Conservation (phyloP, 2,797 vertebrate genomes). For the Leptodactylus fallax region DNA sequence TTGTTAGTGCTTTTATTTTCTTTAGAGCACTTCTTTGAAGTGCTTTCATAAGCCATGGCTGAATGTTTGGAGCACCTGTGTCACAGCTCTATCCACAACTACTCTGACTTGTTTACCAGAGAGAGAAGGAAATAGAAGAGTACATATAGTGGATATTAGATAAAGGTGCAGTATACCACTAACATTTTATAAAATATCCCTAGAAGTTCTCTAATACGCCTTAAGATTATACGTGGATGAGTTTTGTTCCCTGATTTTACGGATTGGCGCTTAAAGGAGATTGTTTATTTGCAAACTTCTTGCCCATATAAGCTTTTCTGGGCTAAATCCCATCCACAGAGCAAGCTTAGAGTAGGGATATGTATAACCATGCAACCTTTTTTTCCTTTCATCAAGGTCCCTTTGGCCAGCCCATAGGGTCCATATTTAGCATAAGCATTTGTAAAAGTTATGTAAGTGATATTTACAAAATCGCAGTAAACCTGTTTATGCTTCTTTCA, state of each 20-base stretch:
- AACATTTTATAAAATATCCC: too few relatives aligned
- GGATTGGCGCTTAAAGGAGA: too few relatives aligned
- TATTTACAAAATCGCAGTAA: not conserved
- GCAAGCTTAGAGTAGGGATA: not conserved
- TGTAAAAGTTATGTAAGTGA: not conserved
- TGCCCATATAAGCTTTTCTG: not conserved
- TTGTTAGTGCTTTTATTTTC: slow-evolving; percentile 5
- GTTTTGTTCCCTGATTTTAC: too few relatives aligned
- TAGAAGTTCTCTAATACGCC: too few relatives aligned
- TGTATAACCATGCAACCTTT: not conserved
- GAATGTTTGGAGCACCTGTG: slow-evolving; percentile 5
- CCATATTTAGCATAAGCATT: too few relatives aligned
- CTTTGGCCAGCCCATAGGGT: too few relatives aligned
- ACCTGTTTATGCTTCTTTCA: not conserved
- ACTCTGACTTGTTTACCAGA: not conserved
- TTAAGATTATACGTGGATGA: too few relatives aligned
- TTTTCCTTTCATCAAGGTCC: too few relatives aligned
- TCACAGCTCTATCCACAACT: not conserved
- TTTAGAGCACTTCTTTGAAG: not conserved
- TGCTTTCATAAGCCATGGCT: not conserved
- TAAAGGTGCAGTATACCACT: not conserved
- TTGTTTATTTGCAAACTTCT: not conserved
- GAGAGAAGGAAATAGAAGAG: not conserved
- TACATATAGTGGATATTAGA: not conserved
- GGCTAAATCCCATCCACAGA: not conserved